Percentiles rank a stretch among this genome's conserved stretches.
Conservation (phyloP, 2,888 invertebrate species). For the Pollenia amentaria region DNA sequence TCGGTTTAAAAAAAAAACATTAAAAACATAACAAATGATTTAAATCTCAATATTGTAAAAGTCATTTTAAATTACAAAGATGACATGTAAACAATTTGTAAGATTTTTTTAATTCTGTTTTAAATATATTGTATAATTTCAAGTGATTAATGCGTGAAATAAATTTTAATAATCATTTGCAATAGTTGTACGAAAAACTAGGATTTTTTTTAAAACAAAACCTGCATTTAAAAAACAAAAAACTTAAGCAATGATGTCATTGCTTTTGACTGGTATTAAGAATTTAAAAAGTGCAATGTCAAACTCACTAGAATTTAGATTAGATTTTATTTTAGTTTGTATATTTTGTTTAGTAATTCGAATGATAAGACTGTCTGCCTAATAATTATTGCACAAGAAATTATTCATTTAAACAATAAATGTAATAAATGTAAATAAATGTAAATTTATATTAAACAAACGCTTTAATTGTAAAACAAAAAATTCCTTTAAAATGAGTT, state of each 20-base stretch:
- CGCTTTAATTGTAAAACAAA: too few species aligned
- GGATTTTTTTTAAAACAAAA: conserved; percentile 28
- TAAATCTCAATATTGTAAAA: neutral
- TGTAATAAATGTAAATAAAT: too few species aligned
- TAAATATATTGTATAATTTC: neutral
- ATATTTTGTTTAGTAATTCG: neutral
- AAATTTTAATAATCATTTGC: conserved; percentile 25
- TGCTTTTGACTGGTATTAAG: neutral
- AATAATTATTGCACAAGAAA: neutral
- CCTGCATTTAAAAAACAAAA: conserved; percentile 13
- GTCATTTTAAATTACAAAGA: conserved; percentile 19
- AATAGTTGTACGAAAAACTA: conserved; percentile 2
- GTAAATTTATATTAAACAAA: too few species aligned
- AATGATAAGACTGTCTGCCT: conserved; percentile 5
- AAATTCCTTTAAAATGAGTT: too few species aligned
- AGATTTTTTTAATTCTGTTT: neutral
- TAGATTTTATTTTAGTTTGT: conserved; percentile 3
- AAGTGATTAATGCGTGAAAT: conserved; percentile 46
- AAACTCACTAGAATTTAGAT: conserved; percentile 24
- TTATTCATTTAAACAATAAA: too few species aligned
- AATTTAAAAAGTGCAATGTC: conserved; percentile 44
- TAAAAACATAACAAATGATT: conserved; percentile 17
- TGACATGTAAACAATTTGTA: conserved; percentile 24
- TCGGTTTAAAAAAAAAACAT: neutral
- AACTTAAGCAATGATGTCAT: conserved; percentile 44